Evolutionary conservation across 2,113 vertebrate species (phyloP).

Genomic region (Hirundichthys speculiger): DNA sequence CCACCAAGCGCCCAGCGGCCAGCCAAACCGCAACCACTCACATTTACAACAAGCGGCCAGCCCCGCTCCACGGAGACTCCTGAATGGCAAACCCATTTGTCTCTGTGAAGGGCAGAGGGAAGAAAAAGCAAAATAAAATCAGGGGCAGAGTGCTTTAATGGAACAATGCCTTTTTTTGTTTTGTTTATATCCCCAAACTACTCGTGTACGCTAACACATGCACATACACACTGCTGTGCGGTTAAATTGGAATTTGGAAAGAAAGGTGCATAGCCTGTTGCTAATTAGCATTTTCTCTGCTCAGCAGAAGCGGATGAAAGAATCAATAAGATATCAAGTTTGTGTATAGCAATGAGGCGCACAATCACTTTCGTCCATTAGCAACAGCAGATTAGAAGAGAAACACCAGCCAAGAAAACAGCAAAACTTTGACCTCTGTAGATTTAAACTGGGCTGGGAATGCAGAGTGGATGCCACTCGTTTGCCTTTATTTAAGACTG

Average conservation of each 20-base stretch:
- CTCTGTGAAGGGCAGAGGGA: slow-evolving; percentile 81
- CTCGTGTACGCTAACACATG: slow-evolving; percentile 24
- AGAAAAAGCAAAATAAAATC: slow-evolving; percentile 74
- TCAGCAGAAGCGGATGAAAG: slow-evolving; percentile 88
- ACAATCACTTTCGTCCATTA: slow-evolving; percentile 79
- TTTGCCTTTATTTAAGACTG: background rate
- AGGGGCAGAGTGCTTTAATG: slow-evolving; percentile 72
- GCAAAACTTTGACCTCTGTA: slow-evolving; percentile 45
- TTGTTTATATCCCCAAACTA: slow-evolving; percentile 86
- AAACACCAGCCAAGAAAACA: slow-evolving; percentile 57
- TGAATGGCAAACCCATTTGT: slow-evolving; percentile 84
- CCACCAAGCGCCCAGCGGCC: slow-evolving; percentile 62
- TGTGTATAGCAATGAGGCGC: slow-evolving; percentile 88
- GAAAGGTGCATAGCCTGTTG: slow-evolving; percentile 77
- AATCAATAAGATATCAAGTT: slow-evolving; percentile 91
- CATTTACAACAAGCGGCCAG: slow-evolving; percentile 78
- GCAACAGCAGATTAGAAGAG: slow-evolving; percentile 66
- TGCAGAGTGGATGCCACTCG: background rate
- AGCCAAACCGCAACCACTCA: slow-evolving; percentile 75
- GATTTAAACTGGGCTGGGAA: slow-evolving; percentile 27
- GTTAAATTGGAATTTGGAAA: slow-evolving; percentile 73
- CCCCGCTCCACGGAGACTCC: slow-evolving; percentile 74
- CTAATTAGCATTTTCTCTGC: slow-evolving; percentile 92
- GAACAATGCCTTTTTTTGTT: slow-evolving; percentile 86
- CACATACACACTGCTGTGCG: slow-evolving; percentile 41